phyloP scores from a whole-genome alignment of 92 coral and sea anemone genomes.

The Epizoanthus rinbou region DNA sequence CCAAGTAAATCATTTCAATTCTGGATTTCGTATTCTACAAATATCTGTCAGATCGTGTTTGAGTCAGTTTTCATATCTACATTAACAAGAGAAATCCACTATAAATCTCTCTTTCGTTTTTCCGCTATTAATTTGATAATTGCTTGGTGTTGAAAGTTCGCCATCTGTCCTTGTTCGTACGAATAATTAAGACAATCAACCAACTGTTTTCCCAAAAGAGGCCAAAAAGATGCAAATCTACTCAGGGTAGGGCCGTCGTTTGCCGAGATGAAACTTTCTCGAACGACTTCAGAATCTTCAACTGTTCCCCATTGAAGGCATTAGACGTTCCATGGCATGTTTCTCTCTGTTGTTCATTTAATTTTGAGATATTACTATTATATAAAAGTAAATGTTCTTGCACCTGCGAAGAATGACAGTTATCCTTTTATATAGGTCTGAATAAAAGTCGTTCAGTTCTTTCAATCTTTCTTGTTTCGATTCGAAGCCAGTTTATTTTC shows the following conservation, averaged over 20 bases:
- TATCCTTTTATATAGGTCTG: neutral
- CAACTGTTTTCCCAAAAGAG: conserved; percentile 5
- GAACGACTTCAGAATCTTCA: neutral
- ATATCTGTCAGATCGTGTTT: neutral
- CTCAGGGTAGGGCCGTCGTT: too few relatives aligned
- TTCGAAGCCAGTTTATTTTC: conserved; percentile 14
- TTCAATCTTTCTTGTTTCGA: conserved; percentile 10
- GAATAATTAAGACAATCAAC: conserved; percentile 19
- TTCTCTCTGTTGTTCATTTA: conserved; percentile 20
- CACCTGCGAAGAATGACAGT: neutral
- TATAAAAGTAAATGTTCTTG: neutral
- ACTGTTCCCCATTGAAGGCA: conserved; percentile 22
- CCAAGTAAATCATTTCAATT: too few relatives aligned
- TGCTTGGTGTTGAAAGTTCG: conserved; percentile 30
- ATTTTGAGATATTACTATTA: conserved; percentile 22
- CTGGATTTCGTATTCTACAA: too few relatives aligned
- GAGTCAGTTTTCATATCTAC: conserved; percentile 10
- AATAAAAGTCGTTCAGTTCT: conserved; percentile 9
- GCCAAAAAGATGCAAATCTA: conserved; percentile 28
- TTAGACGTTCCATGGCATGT: conserved; percentile 40
- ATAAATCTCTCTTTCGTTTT: conserved; percentile 20
- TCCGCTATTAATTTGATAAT: conserved; percentile 25
- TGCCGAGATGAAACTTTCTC: neutral
- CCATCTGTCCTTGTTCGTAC: conserved; percentile 26
- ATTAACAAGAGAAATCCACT: neutral